Evolutionary conservation across 2,888 invertebrate genomes (phyloP).

Genomic region (Apotomis betuletana): DNA sequence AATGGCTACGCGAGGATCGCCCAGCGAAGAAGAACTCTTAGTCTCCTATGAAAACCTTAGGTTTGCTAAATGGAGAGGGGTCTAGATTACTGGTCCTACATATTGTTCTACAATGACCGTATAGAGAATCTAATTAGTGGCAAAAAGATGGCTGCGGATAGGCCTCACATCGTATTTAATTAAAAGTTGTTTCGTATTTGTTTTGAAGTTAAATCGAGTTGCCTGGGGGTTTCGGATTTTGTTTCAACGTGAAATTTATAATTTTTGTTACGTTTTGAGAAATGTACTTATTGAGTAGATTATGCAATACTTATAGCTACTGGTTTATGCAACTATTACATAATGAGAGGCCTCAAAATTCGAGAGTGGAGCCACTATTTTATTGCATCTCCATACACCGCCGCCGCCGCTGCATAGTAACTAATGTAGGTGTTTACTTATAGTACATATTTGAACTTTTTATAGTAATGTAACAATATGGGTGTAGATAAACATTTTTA

Average conservation of each 20-base stretch:
- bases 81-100: constrained; percentile 14
- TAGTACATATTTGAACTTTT: too few species aligned
- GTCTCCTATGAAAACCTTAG: neutral
- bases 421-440: too few species aligned
- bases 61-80: neutral
- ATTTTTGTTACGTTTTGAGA: neutral
- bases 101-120: constrained; percentile 42
- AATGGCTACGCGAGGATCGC: constrained; percentile 16
- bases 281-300: too few species aligned
- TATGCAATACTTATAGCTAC: too few species aligned
- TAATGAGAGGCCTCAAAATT: too few species aligned
- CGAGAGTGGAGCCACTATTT: too few species aligned
- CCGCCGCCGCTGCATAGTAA: too few species aligned
- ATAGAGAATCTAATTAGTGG: constrained; percentile 50
- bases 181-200: constrained; percentile 56
- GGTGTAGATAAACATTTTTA: too few species aligned
- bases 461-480: too few species aligned
- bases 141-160: constrained; percentile 47
- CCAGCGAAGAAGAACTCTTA: constrained; percentile 21
- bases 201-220: constrained; percentile 43
- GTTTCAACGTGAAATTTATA: constrained; percentile 32
- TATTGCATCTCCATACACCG: too few species aligned
- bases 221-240: constrained; percentile 39
- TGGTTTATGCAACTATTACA: too few species aligned
- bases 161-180: constrained; percentile 55